Conservation (phyloP, 2,888 invertebrate species). For the Pollenia angustigena region DNA sequence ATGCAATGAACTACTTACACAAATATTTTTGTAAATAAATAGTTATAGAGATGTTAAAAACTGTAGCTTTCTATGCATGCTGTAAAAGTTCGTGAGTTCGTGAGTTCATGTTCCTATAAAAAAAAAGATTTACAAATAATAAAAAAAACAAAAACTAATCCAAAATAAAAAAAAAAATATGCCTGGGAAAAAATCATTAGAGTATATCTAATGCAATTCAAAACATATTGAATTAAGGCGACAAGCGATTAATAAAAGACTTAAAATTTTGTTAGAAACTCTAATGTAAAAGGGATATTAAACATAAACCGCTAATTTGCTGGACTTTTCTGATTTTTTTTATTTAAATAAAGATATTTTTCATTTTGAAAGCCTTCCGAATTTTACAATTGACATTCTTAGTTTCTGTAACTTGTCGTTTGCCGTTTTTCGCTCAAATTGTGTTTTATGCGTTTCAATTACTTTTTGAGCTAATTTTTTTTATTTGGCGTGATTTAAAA, state of each 20-base stretch:
- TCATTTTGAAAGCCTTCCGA: too few species aligned
- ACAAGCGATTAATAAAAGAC: not conserved
- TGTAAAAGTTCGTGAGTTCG: conserved; percentile 40
- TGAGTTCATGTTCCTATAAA: conserved; percentile 48
- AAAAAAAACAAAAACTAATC: not conserved
- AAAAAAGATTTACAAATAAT: not conserved
- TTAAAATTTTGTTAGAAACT: not conserved
- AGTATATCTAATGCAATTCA: conserved; percentile 7
- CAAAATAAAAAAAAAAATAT: not conserved
- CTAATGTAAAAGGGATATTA: too few species aligned
- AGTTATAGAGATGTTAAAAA: not conserved
- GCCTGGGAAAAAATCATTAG: conserved; percentile 20
- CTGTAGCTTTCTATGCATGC: conserved; percentile 11
- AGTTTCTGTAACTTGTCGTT: not conserved
- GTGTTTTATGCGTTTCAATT: not conserved
- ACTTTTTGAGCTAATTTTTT: too few species aligned
- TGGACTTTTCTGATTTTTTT: not conserved
- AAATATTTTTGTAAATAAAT: too few species aligned
- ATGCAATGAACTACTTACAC: too few species aligned
- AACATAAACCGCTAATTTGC: not conserved
- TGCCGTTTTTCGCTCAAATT: not conserved
- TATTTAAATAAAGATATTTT: too few species aligned
- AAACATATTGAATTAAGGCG: conserved; percentile 8
- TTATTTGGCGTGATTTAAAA: conserved; percentile 1
- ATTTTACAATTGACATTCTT: too few species aligned